Base-by-base conservation (phyloP, 2,888 invertebrate genomes). In the Lepidocyrtinus sp. region DNA sequence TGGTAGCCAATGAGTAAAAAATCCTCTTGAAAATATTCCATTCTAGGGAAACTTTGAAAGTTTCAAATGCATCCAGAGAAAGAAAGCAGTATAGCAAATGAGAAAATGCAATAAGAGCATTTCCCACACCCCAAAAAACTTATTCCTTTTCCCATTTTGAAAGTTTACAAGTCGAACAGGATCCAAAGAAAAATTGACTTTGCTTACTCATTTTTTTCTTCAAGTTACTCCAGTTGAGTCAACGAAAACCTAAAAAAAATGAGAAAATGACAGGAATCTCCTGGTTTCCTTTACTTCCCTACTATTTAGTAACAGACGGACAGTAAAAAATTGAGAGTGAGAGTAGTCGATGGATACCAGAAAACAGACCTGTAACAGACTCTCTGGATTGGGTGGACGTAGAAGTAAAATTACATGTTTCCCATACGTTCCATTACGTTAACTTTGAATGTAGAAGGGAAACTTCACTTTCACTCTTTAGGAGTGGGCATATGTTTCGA, bases 371-470 rank as follows among this genome's bases (percentile, higher is more conserved):
- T 36, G 63, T 22, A 75, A 59, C 21, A 63, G 59, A 63, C 70
- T 59, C 5, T 36, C 12, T 36, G 36, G 36, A 36, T n/a, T n/a
- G n/a, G 36, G 36, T 7, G 36, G 36, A 36, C 5, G 12, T 7
- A 7, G 36, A 36, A 36, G 36, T 36, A 36, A 36, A 36, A 36
- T 36, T 69, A 77, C 70, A 77, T 77, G 77, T 71, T 70, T 77
- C 64, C 69, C 75, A 75, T 75, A 36, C 46, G 75, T 75, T 75
- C 70, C 75, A 70, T 61, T 7, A 70, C 64, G 70, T 36, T 77
- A 63, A 65, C 65, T 71, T 55, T 77, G 63, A 27, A 63, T 36
- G 36, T 7, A 36, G 5, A 36, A 12, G 36, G 5, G 12, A 36
- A 36, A 36, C 5, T 36, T 12, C 5, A 36, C 5, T 36, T 36